Percentiles rank a stretch among this genome's conserved stretches.
Conservation (phyloP, 2,797 vertebrate genomes). For the Gobio occitaniae region DNA sequence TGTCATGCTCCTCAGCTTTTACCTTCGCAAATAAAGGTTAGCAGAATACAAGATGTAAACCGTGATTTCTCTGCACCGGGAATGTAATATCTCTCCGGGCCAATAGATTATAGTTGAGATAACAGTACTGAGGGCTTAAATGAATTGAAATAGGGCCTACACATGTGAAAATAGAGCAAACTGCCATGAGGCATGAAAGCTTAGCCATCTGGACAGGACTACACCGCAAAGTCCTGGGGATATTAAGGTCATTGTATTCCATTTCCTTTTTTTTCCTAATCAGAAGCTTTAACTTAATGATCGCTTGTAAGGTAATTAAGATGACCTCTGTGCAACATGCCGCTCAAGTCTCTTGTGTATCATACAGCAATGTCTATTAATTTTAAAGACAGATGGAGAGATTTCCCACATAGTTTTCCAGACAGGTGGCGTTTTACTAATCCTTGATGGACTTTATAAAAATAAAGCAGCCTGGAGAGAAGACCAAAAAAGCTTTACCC, state of each 20-base stretch:
- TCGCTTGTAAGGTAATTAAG: constrained; percentile 55
- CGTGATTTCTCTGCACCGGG: constrained; percentile 17
- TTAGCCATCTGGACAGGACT: constrained; percentile 62
- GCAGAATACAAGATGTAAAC: constrained; percentile 35
- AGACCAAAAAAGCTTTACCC: constrained; percentile 29
- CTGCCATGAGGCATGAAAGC: constrained; percentile 48
- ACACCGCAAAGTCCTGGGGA: constrained; percentile 23
- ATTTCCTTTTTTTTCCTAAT: constrained; percentile 5
- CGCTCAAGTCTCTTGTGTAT: constrained; percentile 16
- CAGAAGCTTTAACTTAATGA: constrained; percentile 51
- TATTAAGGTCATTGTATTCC: constrained; percentile 49
- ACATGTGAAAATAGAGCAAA: constrained; percentile 59
- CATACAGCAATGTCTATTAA: not conserved
- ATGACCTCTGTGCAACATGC: constrained; percentile 41
- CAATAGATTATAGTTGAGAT: constrained; percentile 50
- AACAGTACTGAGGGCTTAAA: constrained; percentile 47
- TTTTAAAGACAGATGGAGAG: constrained; percentile 50
- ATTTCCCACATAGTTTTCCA: constrained; percentile 19
- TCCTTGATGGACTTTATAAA: constrained; percentile 50
- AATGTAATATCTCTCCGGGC: constrained; percentile 52
- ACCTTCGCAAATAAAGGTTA: not conserved
- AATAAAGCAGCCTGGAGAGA: constrained; percentile 26
- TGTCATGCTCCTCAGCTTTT: not conserved
- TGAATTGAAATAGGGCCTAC: constrained; percentile 49
- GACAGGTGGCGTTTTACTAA: constrained; percentile 61